Base-by-base conservation (phyloP, 1,140 invertebrate species). In the Saccostrea cuccullata region DNA sequence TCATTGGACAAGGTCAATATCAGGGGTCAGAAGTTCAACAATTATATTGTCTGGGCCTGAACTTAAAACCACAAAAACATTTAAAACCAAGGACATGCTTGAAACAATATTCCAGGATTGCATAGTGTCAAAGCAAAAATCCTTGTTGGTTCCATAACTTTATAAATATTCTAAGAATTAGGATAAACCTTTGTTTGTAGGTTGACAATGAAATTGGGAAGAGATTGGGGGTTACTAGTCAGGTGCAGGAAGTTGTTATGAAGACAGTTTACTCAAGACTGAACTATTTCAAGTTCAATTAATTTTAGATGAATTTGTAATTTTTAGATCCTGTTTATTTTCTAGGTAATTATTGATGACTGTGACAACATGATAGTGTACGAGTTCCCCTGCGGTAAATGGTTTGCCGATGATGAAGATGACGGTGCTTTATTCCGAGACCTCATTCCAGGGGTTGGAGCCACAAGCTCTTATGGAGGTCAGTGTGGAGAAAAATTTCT, bases 271-370 rank as follows among this genome's bases (percentile, higher is more conserved):
- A 36, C 2, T 36, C 30, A 47, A 47, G 47, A 47, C 9, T 47
- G 47, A 47, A 47, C 0, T 47, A 47, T 47, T 47, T 9, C 47
- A 70, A 13, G 26, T 70, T 30, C n/a, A n/a, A 20, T 23, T 77
- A 8, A 5, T n/a, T 23, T 77, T 5, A 30, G 70, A 3, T 77
- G 23, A 36, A 84, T 55, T 58, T 83, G 15, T 36, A 55, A 23
- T 64, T 30, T 70, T 40, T 15, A 26, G 26, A 67, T 64, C 60
- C 23, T 89, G 2, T 85, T 17, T 67, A 58, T 83, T 36, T 92
- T 36, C n/a, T 85, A 94, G 92, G 91, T 95, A 5, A 94, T 95
- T 47, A 89, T 95, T 12, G 93, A 95, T 91, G 94, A 95, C 87
- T n/a, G 92, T 15, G 92, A 94, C 36, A 89, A 89, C 86, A 90